Evolutionary conservation across 2,888 invertebrate species (phyloP).

Genomic region (Lycocerus yunnanus): DNA sequence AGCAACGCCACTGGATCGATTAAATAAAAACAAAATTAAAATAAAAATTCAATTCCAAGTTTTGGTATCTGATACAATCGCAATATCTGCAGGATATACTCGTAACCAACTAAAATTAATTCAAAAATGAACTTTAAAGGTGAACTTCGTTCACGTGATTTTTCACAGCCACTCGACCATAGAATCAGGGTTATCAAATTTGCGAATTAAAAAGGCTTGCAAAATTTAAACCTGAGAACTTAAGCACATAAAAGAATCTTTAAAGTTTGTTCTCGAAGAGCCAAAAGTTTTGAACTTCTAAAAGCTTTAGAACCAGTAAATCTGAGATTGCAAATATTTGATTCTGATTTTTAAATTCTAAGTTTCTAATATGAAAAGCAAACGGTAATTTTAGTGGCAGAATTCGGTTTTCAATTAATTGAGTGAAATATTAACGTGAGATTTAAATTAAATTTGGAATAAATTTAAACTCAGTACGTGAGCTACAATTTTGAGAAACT

Average conservation of each 20-base stretch:
- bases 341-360: not conserved
- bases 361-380: not conserved
- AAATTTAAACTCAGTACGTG: not conserved
- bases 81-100: not conserved
- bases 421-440: not conserved
- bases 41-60: too few relatives aligned
- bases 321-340: not conserved
- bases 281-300: not conserved
- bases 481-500: not conserved
- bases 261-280: not conserved
- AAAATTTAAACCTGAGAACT: not conserved
- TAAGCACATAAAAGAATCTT: not conserved
- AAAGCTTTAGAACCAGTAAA: not conserved
- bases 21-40: too few relatives aligned
- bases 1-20: too few relatives aligned
- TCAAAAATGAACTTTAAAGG: not conserved
- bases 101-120: not conserved
- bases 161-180: not conserved
- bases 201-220: not conserved
- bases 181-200: not conserved
- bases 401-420: not conserved
- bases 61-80: not conserved
- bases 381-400: not conserved
- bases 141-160: not conserved
- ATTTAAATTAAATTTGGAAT: not conserved